A percentile compares a stretch with the other conserved stretches of the same genome.
Conservation (phyloP, 2,113 vertebrate species). For the Chloroceryle aenea region DNA sequence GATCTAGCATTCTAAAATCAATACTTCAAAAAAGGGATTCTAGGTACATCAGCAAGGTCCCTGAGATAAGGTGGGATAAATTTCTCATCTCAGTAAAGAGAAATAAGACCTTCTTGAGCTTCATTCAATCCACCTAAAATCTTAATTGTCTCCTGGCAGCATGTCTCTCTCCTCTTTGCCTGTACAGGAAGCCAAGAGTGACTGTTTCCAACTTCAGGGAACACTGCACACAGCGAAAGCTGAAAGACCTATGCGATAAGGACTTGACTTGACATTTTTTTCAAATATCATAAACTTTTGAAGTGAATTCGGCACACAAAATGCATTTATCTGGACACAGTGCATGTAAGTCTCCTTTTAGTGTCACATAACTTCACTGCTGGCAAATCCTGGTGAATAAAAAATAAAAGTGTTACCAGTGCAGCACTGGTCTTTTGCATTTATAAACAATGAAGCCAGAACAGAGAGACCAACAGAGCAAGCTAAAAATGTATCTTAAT, state of each 20-base stretch:
- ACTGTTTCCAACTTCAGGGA: background rate
- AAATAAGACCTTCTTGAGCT: background rate
- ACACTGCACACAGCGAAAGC: background rate
- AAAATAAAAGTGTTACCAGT: conserved; percentile 56
- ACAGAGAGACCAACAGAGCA: conserved; percentile 72
- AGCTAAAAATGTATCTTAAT: conserved; percentile 74
- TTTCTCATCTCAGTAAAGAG: background rate
- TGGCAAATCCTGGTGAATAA: conserved; percentile 28
- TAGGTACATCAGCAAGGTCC: background rate
- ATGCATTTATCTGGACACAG: conserved; percentile 32
- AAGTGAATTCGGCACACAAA: conserved; percentile 31
- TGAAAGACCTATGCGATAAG: background rate
- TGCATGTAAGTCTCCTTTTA: background rate
- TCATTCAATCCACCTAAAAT: background rate
- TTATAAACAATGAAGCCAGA: conserved; percentile 71
- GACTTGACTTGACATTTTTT: conserved; percentile 5
- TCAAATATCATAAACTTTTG: conserved; percentile 33
- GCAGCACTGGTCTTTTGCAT: conserved; percentile 41
- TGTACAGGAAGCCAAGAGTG: background rate
- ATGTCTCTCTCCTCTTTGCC: background rate
- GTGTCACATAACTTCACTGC: background rate
- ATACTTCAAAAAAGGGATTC: background rate
- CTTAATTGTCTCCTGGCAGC: background rate
- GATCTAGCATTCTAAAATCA: background rate
- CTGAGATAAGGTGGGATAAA: background rate